These are phyloP conservation scores for Cecropterus lyciades DNA, from an alignment of 1,140 invertebrate species.

Conservation along the genomic window DNA sequence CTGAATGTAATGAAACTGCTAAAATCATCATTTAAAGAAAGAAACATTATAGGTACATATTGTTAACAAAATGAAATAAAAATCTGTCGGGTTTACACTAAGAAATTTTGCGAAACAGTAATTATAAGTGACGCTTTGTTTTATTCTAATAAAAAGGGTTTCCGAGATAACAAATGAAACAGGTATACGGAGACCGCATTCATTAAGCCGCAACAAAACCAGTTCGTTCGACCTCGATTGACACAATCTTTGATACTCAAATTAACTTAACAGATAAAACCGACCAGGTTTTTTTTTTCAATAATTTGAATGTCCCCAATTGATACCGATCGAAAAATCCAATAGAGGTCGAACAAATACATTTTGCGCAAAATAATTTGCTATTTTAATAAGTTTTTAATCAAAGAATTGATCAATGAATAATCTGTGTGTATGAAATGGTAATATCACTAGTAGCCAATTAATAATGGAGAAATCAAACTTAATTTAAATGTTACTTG, in stretches of 20 bases:
- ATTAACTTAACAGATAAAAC: conserved; percentile 33
- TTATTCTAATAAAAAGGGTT: too few relatives aligned
- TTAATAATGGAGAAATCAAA: too few relatives aligned
- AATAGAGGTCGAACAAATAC: conserved; percentile 11
- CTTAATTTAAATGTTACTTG: too few relatives aligned
- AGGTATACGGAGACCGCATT: conserved; percentile 21
- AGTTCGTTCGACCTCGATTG: conserved; percentile 29
- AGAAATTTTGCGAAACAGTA: too few relatives aligned
- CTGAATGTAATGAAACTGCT: too few relatives aligned
- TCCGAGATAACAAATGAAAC: neutral
- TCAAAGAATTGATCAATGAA: neutral
- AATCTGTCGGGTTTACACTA: too few relatives aligned
- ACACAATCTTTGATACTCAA: conserved; percentile 35
- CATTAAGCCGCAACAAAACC: conserved; percentile 26
- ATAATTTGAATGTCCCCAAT: conserved; percentile 27
- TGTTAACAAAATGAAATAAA: too few relatives aligned
- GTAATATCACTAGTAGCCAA: too few relatives aligned
- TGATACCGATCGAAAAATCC: conserved; percentile 22
- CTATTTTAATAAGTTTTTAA: neutral
- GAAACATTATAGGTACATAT: too few relatives aligned
- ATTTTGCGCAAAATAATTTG: neutral
- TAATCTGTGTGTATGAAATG: too few relatives aligned
- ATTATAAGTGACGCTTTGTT: too few relatives aligned
- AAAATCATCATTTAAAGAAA: too few relatives aligned
- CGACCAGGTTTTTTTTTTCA: conserved; percentile 28